Evolutionary conservation across 2,113 vertebrate species (phyloP).

Genomic region (Bungarus multicinctus): DNA sequence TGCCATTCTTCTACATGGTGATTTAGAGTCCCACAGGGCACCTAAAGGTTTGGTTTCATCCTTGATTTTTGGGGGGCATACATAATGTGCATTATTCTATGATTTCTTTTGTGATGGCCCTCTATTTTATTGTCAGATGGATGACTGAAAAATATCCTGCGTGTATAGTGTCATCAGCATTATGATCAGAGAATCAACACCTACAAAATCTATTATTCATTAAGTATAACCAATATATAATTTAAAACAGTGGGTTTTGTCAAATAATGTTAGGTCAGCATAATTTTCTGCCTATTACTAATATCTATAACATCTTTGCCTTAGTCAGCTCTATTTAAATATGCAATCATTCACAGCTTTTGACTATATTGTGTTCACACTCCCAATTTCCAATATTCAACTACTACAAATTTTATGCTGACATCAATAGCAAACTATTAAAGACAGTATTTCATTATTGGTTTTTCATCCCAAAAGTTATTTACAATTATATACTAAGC

Average conservation of each 20-base stretch:
- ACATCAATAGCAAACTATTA: conserved; percentile 99
- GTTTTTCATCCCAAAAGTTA: conserved; percentile 99
- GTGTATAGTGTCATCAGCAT: conserved; percentile 82
- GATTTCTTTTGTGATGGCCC: conserved; percentile 36
- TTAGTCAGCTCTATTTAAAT: conserved; percentile 99
- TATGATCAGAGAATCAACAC: conserved; percentile 90
- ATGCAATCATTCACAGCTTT: conserved; percentile 99
- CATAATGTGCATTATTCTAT: neutral
- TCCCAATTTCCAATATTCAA: conserved; percentile 99
- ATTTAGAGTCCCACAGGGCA: neutral
- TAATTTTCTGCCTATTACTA: conserved; percentile 99
- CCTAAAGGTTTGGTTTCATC: neutral
- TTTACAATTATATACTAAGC: conserved; percentile 99
- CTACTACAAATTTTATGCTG: conserved; percentile 99
- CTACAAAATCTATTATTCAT: conserved; percentile 99
- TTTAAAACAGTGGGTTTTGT: conserved; percentile 99
- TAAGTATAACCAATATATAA: conserved; percentile 99
- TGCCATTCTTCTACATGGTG: neutral
- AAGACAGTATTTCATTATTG: conserved; percentile 99
- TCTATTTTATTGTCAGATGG: conserved; percentile 76
- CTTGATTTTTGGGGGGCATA: neutral
- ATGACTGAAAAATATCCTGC: conserved; percentile 73
- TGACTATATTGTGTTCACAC: conserved; percentile 91
- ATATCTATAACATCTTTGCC: conserved; percentile 99
- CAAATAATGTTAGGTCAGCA: conserved; percentile 99